Evolutionary conservation across 2,888 invertebrate genomes (phyloP).

Genomic region (Andrena marginata): DNA sequence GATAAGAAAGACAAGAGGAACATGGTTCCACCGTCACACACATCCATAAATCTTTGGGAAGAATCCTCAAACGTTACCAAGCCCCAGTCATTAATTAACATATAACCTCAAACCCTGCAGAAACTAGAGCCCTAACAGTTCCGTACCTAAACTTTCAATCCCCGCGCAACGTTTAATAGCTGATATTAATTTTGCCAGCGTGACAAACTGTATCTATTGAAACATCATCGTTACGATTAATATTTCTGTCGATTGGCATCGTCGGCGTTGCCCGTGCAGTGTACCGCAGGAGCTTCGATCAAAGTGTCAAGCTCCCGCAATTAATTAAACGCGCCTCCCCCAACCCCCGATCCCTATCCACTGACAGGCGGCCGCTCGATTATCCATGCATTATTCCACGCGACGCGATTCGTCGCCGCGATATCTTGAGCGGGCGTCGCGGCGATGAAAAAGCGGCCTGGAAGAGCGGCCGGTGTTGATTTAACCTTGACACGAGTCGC

Average conservation of each 20-base stretch:
- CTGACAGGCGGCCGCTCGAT: constrained; percentile 13
- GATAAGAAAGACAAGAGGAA: too few relatives aligned
- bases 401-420: constrained; percentile 7
- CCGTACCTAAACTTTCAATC: too few relatives aligned
- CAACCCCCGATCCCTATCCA: neutral
- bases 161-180: too few relatives aligned
- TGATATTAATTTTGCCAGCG: too few relatives aligned
- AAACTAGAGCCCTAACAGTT: too few relatives aligned
- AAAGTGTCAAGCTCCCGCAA: neutral
- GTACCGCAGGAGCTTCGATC: constrained; percentile 7
- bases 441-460: constrained; percentile 9
- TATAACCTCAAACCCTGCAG: too few relatives aligned
- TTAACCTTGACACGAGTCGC: constrained; percentile 58
- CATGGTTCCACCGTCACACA: too few relatives aligned
- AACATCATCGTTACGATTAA: neutral
- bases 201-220: neutral
- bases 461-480: constrained; percentile 35
- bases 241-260: neutral
- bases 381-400: constrained; percentile 32
- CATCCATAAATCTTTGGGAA: too few relatives aligned
- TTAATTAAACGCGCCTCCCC: constrained; percentile 23
- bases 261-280: neutral
- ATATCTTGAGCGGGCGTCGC: constrained; percentile 3
- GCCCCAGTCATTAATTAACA: too few relatives aligned
- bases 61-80: too few relatives aligned